Base-by-base conservation (phyloP, 2,113 vertebrate genomes). In the Indicator maculatus region DNA sequence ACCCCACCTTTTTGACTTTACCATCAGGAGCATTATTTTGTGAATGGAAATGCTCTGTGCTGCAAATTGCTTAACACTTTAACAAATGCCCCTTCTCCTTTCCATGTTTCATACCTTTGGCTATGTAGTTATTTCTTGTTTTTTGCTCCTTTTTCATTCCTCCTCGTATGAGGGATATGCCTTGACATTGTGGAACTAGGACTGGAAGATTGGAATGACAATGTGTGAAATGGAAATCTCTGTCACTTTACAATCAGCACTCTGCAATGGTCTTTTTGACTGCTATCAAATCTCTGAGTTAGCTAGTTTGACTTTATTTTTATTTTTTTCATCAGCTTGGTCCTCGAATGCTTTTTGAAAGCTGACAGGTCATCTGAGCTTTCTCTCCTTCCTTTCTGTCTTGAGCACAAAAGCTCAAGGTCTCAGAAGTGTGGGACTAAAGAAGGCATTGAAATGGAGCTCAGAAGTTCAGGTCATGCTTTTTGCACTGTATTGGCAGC, bases 201-300 rank as follows among this genome's bases (percentile, higher is more conserved):
- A 60, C 41, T 78, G 39, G 41, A 55, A 73, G 70, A 82, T 85
- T 85, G 76, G 83, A 93, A 89, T 85, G 73, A 67, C 83, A 85
- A 39, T 23, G 41, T 89, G 81, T 83, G 83, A 93, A 92, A 93
- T 79, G 31, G 76, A 95, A 89, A 93, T 69, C 60, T 88, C 63
- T 82, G 30, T 66, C 81, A n/a, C 81, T 82, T 84, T 60, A 60
- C 77, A 93, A 56, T 92, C 86, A 94, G 55, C 31, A 55, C 67
- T 71, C 58, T 66, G 77, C 70, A 23, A 5, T 74, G 56, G 55
- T 83, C 28, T 86, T 88, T 67, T 70, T 73, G 76, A 19, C 30
- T 73, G 41, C 71, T 82, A 44, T 79, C 50, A 82, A 61, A 83
- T 92, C 65, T 58, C 81, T 9, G 23, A 83, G 63, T 92, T 90